phyloP scores from a whole-genome alignment of 2,888 invertebrate species.

The Eristalis tenax region DNA sequence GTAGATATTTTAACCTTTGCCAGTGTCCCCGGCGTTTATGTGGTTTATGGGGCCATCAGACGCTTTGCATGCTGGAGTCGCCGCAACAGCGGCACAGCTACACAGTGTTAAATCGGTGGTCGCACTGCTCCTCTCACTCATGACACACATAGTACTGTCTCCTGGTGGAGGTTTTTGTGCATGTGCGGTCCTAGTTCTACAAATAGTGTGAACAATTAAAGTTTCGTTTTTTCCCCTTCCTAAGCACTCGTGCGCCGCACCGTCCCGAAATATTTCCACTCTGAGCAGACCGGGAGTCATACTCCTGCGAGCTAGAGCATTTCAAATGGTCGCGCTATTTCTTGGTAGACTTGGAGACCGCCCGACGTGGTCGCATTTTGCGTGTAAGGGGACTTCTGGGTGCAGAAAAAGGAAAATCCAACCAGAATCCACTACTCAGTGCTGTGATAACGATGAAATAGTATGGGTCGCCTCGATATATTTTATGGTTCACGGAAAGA shows the following conservation, averaged over 20 bases:
- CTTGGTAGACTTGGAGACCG: conserved; percentile 33
- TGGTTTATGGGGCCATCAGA: conserved; percentile 69
- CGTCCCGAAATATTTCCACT: conserved; percentile 40
- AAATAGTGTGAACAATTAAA: conserved; percentile 67
- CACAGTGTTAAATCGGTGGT: conserved; percentile 34
- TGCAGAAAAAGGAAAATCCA: conserved; percentile 17
- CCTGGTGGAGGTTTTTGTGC: conserved; percentile 45
- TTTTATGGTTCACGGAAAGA: conserved; percentile 49
- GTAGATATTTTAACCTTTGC: conserved; percentile 71
- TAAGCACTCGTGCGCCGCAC: conserved; percentile 13
- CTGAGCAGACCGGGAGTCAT: not conserved
- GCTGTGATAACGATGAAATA: conserved; percentile 63
- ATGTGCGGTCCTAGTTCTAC: conserved; percentile 32
- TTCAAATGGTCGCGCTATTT: conserved; percentile 47
- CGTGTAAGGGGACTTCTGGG: conserved; percentile 47
- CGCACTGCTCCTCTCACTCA: conserved; percentile 7
- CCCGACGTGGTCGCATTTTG: conserved; percentile 56
- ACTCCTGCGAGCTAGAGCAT: conserved; percentile 9
- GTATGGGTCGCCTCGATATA: conserved; percentile 57
- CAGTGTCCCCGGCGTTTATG: conserved; percentile 68
- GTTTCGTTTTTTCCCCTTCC: conserved; percentile 31
- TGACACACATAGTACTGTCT: not conserved
- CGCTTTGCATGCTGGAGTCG: conserved; percentile 48
- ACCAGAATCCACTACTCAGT: conserved; percentile 35
- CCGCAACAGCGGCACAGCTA: conserved; percentile 31